A percentile compares a stretch with the other conserved stretches of the same genome.
Conservation (phyloP, 2,888 invertebrate species). For the Zele albiditarsus region DNA sequence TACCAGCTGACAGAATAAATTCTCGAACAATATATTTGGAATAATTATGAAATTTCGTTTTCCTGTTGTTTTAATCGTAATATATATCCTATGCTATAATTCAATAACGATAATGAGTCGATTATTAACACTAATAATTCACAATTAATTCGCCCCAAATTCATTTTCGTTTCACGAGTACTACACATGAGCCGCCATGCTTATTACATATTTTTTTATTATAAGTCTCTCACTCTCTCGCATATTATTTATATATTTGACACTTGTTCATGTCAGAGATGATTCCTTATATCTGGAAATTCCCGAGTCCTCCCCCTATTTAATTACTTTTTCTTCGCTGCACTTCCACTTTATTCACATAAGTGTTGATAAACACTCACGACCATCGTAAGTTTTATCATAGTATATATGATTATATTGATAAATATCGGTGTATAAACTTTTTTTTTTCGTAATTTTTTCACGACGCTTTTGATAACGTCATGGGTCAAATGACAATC, state of each 20-base stretch:
- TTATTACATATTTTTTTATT: background rate
- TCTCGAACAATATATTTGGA: background rate
- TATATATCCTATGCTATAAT: background rate
- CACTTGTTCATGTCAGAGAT: background rate
- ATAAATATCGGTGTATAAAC: slow-evolving; percentile 22
- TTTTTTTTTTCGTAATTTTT: background rate
- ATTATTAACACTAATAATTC: background rate
- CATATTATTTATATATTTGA: background rate
- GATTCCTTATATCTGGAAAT: background rate
- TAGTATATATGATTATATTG: background rate
- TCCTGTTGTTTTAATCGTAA: background rate
- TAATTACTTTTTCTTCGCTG: background rate
- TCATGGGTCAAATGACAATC: slow-evolving; percentile 13
- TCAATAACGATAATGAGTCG: slow-evolving; percentile 7
- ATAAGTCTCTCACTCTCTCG: background rate
- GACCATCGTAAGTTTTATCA: background rate
- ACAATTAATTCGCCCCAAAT: background rate
- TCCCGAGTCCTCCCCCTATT: background rate
- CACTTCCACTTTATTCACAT: background rate
- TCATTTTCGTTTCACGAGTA: background rate
- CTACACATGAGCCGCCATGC: background rate
- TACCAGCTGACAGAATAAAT: background rate
- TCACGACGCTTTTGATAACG: background rate
- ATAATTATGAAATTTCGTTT: background rate
- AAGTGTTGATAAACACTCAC: background rate